Conservation (phyloP, 2,797 vertebrate genomes). For the Silurus aristotelis region DNA sequence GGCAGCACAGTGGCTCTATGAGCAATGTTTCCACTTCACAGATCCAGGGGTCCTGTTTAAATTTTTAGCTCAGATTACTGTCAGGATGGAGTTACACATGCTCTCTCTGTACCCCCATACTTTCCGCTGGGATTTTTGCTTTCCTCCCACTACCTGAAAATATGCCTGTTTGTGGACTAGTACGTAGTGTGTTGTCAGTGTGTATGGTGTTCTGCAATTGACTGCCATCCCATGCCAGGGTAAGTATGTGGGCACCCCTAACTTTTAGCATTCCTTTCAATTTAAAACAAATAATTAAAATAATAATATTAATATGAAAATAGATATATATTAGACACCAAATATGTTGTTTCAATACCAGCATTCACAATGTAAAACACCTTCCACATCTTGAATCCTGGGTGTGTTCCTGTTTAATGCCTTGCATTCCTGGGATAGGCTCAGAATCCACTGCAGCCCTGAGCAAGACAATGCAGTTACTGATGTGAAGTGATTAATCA, state of each 20-base stretch:
- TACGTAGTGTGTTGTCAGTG: too few relatives aligned
- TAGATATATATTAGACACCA: neutral
- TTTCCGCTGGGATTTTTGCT: neutral
- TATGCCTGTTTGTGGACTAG: neutral
- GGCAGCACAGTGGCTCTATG: too few relatives aligned
- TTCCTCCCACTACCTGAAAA: neutral
- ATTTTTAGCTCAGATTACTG: neutral
- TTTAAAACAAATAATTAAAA: neutral
- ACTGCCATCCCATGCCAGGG: neutral
- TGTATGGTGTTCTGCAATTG: neutral
- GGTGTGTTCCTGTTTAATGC: neutral
- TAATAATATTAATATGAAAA: neutral
- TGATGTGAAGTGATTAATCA: neutral
- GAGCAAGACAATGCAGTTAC: neutral
- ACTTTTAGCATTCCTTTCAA: neutral
- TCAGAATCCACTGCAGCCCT: neutral
- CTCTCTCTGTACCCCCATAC: neutral
- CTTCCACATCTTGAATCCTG: neutral
- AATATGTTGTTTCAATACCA: neutral
- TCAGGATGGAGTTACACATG: neutral
- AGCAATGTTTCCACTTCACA: too few relatives aligned
- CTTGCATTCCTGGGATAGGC: constrained; percentile 12
- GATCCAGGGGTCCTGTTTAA: too few relatives aligned
- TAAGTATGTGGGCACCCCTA: neutral
- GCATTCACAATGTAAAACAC: neutral